A percentile compares a stretch with the other conserved stretches of the same genome.
These are phyloP conservation scores for Onthophagus sagittarius DNA, from an alignment of 2,888 invertebrate genomes.

Conservation along the genomic window DNA sequence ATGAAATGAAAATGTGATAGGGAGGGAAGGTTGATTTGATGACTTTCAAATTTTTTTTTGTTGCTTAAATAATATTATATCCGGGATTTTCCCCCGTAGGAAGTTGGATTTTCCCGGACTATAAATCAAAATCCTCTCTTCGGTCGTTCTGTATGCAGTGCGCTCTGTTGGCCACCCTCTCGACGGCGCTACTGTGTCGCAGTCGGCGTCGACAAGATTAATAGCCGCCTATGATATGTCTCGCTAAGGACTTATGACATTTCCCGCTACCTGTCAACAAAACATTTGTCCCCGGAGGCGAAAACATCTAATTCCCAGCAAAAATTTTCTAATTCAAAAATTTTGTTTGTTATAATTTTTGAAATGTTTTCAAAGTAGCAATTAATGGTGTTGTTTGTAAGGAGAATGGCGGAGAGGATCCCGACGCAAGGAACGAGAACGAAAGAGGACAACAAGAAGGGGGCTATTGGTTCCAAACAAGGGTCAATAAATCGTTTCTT, in stretches of 20 bases:
- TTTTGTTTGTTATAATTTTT: too few relatives aligned
- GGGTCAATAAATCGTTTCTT: conserved; percentile 5
- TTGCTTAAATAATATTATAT: background rate
- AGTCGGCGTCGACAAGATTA: background rate
- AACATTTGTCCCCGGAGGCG: background rate
- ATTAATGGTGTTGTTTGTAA: background rate
- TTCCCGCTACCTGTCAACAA: background rate
- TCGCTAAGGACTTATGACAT: background rate
- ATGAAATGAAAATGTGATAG: too few relatives aligned
- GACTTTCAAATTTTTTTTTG: background rate
- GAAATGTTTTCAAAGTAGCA: too few relatives aligned
- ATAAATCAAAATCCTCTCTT: background rate
- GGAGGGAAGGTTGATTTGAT: too few relatives aligned
- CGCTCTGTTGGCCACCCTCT: background rate
- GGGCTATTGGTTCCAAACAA: background rate
- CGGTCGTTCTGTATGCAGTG: background rate
- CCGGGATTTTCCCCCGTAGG: background rate
- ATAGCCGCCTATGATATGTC: background rate
- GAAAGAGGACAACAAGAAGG: conserved; percentile 1
- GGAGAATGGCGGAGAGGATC: background rate
- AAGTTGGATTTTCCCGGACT: background rate
- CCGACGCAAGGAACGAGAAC: background rate
- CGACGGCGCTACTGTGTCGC: background rate
- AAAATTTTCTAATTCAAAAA: too few relatives aligned
- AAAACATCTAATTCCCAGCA: too few relatives aligned